Conservation (phyloP, 2,113 vertebrate genomes). For the Bufo gargarizans region DNA sequence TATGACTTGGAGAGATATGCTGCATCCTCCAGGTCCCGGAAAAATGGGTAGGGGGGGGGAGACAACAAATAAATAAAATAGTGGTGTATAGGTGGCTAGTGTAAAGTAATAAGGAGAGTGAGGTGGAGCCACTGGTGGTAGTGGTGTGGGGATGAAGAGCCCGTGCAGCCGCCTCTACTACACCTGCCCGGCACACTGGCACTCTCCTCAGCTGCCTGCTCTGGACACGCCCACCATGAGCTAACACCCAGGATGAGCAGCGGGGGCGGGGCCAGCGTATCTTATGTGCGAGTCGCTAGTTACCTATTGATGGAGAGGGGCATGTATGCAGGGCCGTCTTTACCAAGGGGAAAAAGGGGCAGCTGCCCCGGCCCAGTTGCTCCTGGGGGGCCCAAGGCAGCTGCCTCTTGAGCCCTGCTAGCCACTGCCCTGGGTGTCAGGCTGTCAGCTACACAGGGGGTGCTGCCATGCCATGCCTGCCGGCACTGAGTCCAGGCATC, state of each 20-base stretch:
- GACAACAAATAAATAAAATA: neutral
- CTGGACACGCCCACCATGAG: conserved; percentile 58
- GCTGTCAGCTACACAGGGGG: too few relatives aligned
- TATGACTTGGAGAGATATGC: conserved; percentile 81
- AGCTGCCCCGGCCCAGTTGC: too few relatives aligned
- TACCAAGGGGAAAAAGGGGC: too few relatives aligned
- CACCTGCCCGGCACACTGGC: conserved; percentile 64
- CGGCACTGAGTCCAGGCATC: too few relatives aligned
- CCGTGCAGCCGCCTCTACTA: conserved; percentile 63
- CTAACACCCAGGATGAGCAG: too few relatives aligned
- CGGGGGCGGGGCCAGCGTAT: neutral
- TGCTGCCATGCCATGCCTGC: too few relatives aligned
- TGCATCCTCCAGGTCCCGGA: conserved; percentile 77
- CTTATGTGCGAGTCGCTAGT: neutral
- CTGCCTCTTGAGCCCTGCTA: too few relatives aligned
- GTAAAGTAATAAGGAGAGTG: conserved; percentile 58
- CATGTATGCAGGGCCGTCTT: too few relatives aligned
- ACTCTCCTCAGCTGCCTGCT: conserved; percentile 47
- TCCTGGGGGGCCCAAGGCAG: too few relatives aligned
- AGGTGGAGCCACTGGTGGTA: conserved; percentile 7
- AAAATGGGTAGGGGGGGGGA: neutral
- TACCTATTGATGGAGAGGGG: too few relatives aligned
- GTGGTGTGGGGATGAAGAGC: conserved; percentile 70
- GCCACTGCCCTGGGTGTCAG: too few relatives aligned
- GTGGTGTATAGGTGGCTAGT: conserved; percentile 77